phyloP scores from a whole-genome alignment of 2,113 vertebrate species.

The Lasiurus cinereus region DNA sequence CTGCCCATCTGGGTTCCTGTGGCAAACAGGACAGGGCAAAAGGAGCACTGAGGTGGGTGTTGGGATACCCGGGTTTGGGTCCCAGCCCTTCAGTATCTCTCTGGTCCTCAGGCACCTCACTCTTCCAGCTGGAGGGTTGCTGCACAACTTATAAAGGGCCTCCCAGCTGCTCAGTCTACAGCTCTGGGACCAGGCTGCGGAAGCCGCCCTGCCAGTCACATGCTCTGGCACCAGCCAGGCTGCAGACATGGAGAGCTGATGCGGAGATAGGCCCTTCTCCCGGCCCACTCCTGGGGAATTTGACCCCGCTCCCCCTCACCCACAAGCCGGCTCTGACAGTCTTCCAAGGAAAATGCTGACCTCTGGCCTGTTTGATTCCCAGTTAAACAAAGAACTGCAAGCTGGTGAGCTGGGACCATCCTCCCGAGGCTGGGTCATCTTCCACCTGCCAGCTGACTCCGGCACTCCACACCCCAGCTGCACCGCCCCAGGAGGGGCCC shows the following conservation, averaged over 20 bases:
- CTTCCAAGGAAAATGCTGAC: constrained; percentile 70
- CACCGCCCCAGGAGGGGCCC: neutral
- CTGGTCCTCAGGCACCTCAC: neutral
- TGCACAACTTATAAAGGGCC: too few species aligned
- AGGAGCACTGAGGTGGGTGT: neutral
- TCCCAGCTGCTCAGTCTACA: neutral
- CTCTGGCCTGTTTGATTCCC: constrained; percentile 64
- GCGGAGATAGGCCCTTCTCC: neutral
- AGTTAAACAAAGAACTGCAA: constrained; percentile 71
- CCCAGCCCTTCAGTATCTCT: neutral
- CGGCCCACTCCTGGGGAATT: neutral
- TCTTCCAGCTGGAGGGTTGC: neutral
- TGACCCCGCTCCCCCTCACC: constrained; percentile 25
- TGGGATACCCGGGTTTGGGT: neutral
- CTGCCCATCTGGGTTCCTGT: neutral
- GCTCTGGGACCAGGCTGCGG: neutral
- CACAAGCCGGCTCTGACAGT: constrained; percentile 21
- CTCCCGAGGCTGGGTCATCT: neutral
- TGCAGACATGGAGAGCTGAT: neutral
- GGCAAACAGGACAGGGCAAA: neutral
- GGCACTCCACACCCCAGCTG: constrained; percentile 39
- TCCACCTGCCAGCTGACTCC: constrained; percentile 79
- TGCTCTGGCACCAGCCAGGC: neutral
- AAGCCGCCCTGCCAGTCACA: neutral
- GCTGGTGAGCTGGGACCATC: neutral